These are phyloP conservation scores for Axea sp. DNA, from an alignment of 2,888 invertebrate species.

Conservation along the genomic window DNA sequence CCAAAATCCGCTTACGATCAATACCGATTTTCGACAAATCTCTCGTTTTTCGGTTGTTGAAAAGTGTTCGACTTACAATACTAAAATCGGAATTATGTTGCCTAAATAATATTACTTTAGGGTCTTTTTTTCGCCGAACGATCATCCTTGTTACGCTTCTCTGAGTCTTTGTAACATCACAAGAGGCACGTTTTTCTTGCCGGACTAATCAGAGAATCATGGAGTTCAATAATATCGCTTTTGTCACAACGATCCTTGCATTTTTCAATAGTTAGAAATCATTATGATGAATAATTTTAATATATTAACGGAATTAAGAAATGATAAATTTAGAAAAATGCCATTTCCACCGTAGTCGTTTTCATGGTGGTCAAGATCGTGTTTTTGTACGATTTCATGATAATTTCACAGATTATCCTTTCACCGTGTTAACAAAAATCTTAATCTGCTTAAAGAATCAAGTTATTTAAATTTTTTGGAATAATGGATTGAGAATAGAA, in stretches of 20 bases:
- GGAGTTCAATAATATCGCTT: slow-evolving; percentile 28
- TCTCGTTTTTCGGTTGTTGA: slow-evolving; percentile 61
- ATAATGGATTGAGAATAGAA: too few species aligned
- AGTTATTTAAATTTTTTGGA: slow-evolving; percentile 1
- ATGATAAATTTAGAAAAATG: slow-evolving; percentile 31
- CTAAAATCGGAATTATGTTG: slow-evolving; percentile 58
- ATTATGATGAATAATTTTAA: slow-evolving; percentile 29
- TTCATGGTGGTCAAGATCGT: slow-evolving; percentile 36
- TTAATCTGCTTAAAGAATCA: slow-evolving; percentile 42
- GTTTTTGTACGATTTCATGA: slow-evolving; percentile 22
- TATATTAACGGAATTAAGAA: slow-evolving; percentile 44
- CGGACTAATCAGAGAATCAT: slow-evolving; percentile 43
- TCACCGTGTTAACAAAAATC: slow-evolving; percentile 9
- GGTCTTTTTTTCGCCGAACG: slow-evolving; percentile 57
- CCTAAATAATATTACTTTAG: slow-evolving; percentile 52
- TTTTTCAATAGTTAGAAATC: slow-evolving; percentile 23
- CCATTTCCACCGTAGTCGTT: slow-evolving; percentile 14
- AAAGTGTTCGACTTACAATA: slow-evolving; percentile 63
- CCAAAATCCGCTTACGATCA: slow-evolving; percentile 74
- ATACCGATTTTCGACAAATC: slow-evolving; percentile 66
- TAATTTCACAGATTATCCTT: slow-evolving; percentile 17
- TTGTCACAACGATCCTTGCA: slow-evolving; percentile 40
- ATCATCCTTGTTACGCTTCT: slow-evolving; percentile 59
- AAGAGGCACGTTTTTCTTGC: slow-evolving; percentile 68
- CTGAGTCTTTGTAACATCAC: slow-evolving; percentile 66